Percentiles rank a stretch among this genome's conserved stretches.
Conservation (phyloP, 2,797 vertebrate species). For the Myotis planiceps region DNA sequence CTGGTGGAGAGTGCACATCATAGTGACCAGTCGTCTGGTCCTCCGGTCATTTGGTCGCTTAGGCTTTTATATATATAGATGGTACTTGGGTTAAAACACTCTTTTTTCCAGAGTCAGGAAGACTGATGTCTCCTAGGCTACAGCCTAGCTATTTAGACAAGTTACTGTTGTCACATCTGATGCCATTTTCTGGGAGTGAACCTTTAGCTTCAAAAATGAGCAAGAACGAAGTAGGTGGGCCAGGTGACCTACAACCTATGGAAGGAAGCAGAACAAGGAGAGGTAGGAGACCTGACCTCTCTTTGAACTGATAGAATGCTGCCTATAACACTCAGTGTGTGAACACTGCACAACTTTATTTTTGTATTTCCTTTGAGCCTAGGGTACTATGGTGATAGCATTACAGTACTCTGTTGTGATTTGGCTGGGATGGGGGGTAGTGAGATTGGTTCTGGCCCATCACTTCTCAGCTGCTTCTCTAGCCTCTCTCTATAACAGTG, state of each 20-base stretch:
- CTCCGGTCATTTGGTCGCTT: rapidly evolving
- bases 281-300: background rate
- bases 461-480: background rate
- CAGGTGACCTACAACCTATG: background rate
- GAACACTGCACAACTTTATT: background rate
- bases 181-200: background rate
- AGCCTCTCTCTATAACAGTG: background rate
- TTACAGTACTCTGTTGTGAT: background rate
- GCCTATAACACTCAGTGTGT: background rate
- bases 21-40: too few relatives aligned
- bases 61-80: background rate
- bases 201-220: background rate
- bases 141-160: background rate
- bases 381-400: background rate
- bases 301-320: background rate
- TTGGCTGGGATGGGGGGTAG: background rate
- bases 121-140: background rate
- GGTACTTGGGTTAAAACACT: background rate
- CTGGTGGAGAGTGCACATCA: too few relatives aligned
- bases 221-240: background rate
- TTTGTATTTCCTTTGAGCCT: background rate
- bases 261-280: background rate
- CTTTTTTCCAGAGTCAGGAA: background rate
- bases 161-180: background rate
- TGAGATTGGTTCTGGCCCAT: background rate